Conservation (phyloP, 2,113 vertebrate genomes). For the Trichomycterus rosablanca region DNA sequence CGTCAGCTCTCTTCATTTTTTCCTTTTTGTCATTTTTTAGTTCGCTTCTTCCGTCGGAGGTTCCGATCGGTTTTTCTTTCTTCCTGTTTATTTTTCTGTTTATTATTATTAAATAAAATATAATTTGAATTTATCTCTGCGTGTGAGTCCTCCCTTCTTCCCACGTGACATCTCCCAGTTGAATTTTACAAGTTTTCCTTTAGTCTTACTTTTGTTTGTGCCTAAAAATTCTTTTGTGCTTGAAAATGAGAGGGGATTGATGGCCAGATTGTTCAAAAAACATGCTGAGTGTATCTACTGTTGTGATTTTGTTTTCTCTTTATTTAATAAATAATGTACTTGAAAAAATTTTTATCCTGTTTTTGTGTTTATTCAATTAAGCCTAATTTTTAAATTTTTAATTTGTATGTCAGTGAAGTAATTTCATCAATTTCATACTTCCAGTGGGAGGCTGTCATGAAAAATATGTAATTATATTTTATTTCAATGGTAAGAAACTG, state of each 20-base stretch:
- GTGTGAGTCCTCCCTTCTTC: too few species aligned
- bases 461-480: background rate
- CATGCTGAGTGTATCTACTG: background rate
- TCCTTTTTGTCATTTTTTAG: too few species aligned
- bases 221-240: background rate
- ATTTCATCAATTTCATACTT: too few species aligned
- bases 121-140: too few species aligned
- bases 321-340: conserved; percentile 2
- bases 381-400: background rate
- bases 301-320: background rate
- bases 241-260: conserved; percentile 3
- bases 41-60: too few species aligned
- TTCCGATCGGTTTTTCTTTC: too few species aligned
- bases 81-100: too few species aligned
- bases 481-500: background rate
- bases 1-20: too few species aligned
- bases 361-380: background rate
- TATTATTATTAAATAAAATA: too few species aligned
- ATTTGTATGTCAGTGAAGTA: too few species aligned
- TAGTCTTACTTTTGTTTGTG: background rate
- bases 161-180: too few species aligned
- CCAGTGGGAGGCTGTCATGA: too few species aligned
- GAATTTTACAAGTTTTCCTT: background rate
- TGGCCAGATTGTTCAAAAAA: background rate
- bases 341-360: background rate